Percentiles rank a stretch among this genome's conserved stretches.
Evolutionary conservation across 2,797 vertebrate species (phyloP).

Genomic region (Phoeniculus purpureus): DNA sequence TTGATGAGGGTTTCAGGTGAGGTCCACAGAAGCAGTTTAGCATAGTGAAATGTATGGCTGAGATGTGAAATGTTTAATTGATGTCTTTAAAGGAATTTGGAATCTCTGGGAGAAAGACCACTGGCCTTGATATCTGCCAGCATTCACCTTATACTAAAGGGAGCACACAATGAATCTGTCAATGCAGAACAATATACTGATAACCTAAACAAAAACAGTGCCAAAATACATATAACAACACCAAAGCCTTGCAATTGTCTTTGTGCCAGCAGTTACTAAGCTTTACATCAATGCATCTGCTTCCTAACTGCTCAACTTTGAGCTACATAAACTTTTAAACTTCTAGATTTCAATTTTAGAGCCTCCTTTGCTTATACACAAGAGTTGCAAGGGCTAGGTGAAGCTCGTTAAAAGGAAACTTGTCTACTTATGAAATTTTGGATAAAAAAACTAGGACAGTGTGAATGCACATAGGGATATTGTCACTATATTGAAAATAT

Average conservation of each 20-base stretch:
- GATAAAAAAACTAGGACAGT: not conserved
- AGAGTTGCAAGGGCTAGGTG: not conserved
- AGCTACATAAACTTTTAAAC: not conserved
- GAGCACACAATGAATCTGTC: not conserved
- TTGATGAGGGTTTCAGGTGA: not conserved
- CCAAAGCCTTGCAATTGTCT: not conserved
- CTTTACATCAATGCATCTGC: not conserved
- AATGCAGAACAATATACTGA: not conserved
- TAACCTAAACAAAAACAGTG: not conserved
- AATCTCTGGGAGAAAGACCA: not conserved
- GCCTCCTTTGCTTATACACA: not conserved
- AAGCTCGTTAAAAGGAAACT: not conserved
- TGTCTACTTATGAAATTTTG: not conserved
- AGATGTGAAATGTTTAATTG: not conserved
- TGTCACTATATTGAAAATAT: not conserved
- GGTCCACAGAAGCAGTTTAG: not conserved
- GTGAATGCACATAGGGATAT: not conserved
- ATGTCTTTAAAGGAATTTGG: not conserved
- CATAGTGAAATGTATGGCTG: not conserved
- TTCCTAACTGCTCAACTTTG: not conserved
- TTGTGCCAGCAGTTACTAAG: not conserved
- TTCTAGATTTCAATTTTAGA: not conserved
- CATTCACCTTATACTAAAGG: not conserved
- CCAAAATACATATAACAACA: not conserved
- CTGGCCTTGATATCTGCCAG: not conserved